A percentile compares a stretch with the other conserved stretches of the same genome.
Conservation (phyloP, 64 coral and sea anemone genomes). For the Porites australiensis region DNA sequence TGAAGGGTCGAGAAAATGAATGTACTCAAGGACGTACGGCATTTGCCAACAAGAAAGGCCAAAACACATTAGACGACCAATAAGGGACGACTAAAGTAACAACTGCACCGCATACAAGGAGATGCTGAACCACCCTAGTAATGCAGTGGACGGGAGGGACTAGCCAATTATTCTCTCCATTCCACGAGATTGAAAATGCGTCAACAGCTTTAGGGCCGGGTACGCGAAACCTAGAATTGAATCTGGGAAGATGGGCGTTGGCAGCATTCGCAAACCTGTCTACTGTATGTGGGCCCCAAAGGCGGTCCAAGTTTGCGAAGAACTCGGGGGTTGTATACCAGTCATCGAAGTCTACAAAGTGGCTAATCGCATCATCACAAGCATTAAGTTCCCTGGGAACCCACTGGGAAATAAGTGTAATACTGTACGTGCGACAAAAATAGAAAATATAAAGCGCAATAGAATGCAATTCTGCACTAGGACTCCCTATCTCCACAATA, state of each 20-base stretch:
- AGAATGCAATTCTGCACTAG: constrained; percentile 60
- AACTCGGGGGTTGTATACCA: constrained; percentile 30
- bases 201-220: constrained; percentile 37
- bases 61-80: too few species aligned
- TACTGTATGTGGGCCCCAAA: constrained; percentile 61
- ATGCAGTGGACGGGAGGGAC: too few species aligned
- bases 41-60: too few species aligned
- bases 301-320: constrained; percentile 9
- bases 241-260: constrained; percentile 34
- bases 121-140: too few species aligned
- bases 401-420: constrained; percentile 17
- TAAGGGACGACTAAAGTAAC: too few species aligned
- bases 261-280: constrained; percentile 49
- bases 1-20: too few species aligned
- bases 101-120: too few species aligned
- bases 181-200: constrained; percentile 48
- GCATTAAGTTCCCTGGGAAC: constrained; percentile 52
- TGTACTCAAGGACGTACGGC: too few species aligned
- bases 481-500: constrained; percentile 51
- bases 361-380: constrained; percentile 41
- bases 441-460: constrained; percentile 64
- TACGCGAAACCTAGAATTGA: constrained; percentile 62
- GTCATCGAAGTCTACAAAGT: constrained; percentile 44
- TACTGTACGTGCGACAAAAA: constrained; percentile 10
- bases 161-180: constrained; percentile 50